Percentiles rank a stretch among this genome's conserved stretches.
Evolutionary conservation across 2,888 invertebrate species (phyloP).

Genomic region (Agrochola lota): DNA sequence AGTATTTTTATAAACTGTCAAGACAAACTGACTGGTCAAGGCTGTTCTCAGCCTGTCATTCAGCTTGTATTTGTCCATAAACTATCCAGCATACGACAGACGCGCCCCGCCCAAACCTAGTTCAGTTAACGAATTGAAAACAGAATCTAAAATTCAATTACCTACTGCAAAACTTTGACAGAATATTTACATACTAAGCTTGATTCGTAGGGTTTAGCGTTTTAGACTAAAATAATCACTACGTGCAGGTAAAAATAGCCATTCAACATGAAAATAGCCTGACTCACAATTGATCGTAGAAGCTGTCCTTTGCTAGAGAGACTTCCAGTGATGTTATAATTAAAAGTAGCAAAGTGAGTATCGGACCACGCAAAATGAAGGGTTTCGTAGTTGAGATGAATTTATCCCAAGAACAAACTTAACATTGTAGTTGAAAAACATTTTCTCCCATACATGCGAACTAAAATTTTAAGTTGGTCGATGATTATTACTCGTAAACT

Average conservation of each 20-base stretch:
- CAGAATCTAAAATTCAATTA: slow-evolving; percentile 64
- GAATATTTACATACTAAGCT: slow-evolving; percentile 39
- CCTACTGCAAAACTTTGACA: slow-evolving; percentile 33
- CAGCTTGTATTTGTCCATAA: slow-evolving; percentile 39
- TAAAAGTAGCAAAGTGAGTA: too few relatives aligned
- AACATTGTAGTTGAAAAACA: too few relatives aligned
- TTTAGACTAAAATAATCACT: slow-evolving; percentile 2
- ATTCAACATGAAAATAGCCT: neutral
- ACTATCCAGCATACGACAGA: slow-evolving; percentile 52
- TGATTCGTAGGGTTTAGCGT: slow-evolving; percentile 10
- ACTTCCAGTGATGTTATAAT: too few relatives aligned
- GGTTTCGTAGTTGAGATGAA: too few relatives aligned
- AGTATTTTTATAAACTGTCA: slow-evolving; percentile 15
- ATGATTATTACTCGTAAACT: too few relatives aligned
- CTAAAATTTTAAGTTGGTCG: too few relatives aligned
- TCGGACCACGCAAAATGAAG: too few relatives aligned
- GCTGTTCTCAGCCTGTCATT: neutral
- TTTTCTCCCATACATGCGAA: too few relatives aligned
- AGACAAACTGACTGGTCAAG: slow-evolving; percentile 15
- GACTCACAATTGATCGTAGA: too few relatives aligned
- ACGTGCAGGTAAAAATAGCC: neutral
- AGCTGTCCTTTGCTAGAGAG: too few relatives aligned
- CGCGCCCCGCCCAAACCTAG: slow-evolving; percentile 48
- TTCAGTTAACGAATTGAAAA: slow-evolving; percentile 59
- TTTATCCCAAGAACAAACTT: too few relatives aligned